Percentiles rank a stretch among this genome's conserved stretches.
phyloP scores from a whole-genome alignment of 2,888 invertebrate genomes.

The Antheraea assamensis region DNA sequence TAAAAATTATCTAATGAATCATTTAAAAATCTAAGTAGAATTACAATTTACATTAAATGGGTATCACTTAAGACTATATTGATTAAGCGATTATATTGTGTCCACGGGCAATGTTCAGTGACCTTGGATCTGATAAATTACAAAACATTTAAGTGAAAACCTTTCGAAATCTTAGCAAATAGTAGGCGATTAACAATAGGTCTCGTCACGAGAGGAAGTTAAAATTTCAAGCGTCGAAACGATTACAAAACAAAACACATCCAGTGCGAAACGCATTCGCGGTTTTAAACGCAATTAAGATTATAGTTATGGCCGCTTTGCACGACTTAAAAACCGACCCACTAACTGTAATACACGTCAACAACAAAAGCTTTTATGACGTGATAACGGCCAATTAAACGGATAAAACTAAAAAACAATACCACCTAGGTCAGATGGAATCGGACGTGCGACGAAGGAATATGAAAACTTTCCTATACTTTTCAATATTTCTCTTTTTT shows the following conservation, averaged over 20 bases:
- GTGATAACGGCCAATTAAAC: slow-evolving; percentile 57
- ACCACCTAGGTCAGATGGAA: slow-evolving; percentile 41
- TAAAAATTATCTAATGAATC: no score
- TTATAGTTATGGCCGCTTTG: slow-evolving; percentile 12
- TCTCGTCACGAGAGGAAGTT: slow-evolving; percentile 21
- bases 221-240: slow-evolving; percentile 18
- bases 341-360: slow-evolving; percentile 31
- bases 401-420: slow-evolving; percentile 29
- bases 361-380: slow-evolving; percentile 23
- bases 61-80: background rate
- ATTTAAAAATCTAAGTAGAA: no score
- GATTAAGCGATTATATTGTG: background rate
- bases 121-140: background rate
- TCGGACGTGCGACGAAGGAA: slow-evolving; percentile 35
- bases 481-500: slow-evolving; percentile 43
- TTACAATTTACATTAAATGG: no score
- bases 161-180: slow-evolving; percentile 15
- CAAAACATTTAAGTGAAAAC: slow-evolving; percentile 14
- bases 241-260: slow-evolving; percentile 22
- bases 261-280: slow-evolving; percentile 21
- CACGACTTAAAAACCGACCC: slow-evolving; percentile 20
- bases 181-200: slow-evolving; percentile 5
- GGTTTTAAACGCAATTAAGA: slow-evolving; percentile 20
- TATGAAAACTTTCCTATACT: slow-evolving; percentile 44
- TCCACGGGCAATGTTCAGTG: background rate